Base-by-base conservation (phyloP, 2,888 invertebrate genomes). In the Melitaea athalia region DNA sequence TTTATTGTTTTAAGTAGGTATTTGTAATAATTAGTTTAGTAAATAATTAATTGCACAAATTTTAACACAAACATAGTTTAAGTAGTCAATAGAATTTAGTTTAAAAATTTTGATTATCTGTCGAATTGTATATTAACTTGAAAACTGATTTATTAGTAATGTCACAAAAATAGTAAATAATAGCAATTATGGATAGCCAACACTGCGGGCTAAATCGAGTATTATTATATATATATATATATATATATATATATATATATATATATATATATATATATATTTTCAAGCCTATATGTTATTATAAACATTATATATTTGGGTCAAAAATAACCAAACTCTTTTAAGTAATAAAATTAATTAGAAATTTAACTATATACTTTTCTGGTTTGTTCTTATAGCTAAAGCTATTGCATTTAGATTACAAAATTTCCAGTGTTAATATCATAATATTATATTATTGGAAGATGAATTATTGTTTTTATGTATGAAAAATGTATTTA, bases 41-140 rank as follows among this genome's bases (percentile, higher is more conserved):
- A 43, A 63, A 17, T 10, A 43, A 68, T 57, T 45, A 64, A n/a
- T 55, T 69, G 75, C 70, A 75, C 71, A 71, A 72, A 69, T 72
- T 53, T 53, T 73, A 69, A 43, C 14, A 12, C 17, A 57, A 42
- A 42, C 42, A 5, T 42, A 57, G 10, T 70, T 57, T 72, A 72
- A 69, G 43, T 50, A 59, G 64, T 53, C 61, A 69, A 63, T 66
- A 70, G 67, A 67, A 64, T 61, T 38, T 5, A 7, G n/a, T 55
- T 42, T 57, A 42, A 53, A n/a, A 14, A 31, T 53, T 31, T 14
- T 6, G 31, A 12, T 57, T 57, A 38, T 67, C 47, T 53, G 24
- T 38, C 14, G 31, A 42, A 42, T 11, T 15, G 1, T 14, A 38
- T 57, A n/a, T 12, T 50, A 5, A 50, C 8, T 50, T 50, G n/a